Percentiles rank a stretch among this genome's conserved stretches.
Evolutionary conservation across 1,140 invertebrate genomes (phyloP).

Genomic region (Lasioglossum albipes): DNA sequence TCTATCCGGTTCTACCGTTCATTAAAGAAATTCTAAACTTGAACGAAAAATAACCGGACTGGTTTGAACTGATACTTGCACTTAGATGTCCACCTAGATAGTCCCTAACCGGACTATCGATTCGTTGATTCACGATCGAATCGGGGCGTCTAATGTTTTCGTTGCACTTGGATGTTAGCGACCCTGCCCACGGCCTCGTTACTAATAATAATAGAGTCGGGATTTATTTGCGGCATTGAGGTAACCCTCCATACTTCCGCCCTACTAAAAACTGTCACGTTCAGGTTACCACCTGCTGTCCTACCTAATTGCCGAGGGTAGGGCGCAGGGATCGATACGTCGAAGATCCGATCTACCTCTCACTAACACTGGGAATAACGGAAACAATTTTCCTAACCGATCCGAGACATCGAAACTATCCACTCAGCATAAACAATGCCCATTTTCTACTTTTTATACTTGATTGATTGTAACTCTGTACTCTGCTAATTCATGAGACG

Average conservation of each 20-base stretch:
- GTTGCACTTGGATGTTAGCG: neutral
- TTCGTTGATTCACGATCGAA: neutral
- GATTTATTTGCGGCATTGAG: constrained; percentile 72
- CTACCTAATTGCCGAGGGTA: constrained; percentile 63
- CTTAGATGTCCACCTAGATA: too few species aligned
- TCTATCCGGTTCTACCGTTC: too few species aligned
- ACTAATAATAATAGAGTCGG: constrained; percentile 58
- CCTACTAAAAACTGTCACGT: constrained; percentile 72
- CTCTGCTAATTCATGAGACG: too few species aligned
- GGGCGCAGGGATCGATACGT: constrained; percentile 53
- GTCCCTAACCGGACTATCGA: neutral
- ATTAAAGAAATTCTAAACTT: too few species aligned
- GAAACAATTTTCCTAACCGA: neutral
- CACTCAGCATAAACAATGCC: too few species aligned
- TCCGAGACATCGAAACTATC: neutral
- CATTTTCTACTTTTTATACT: too few species aligned
- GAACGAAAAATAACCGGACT: too few species aligned
- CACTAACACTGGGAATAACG: neutral
- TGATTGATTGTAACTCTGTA: too few species aligned
- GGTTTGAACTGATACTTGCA: too few species aligned
- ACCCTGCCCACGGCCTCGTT: constrained; percentile 25
- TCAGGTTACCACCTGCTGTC: constrained; percentile 68
- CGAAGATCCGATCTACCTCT: constrained; percentile 25
- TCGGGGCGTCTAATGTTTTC: too few species aligned
- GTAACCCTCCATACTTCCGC: constrained; percentile 58